Percentiles rank a stretch among this genome's conserved stretches.
phyloP scores from a whole-genome alignment of 2,797 vertebrate genomes.

The Scyliorhinus canicula region DNA sequence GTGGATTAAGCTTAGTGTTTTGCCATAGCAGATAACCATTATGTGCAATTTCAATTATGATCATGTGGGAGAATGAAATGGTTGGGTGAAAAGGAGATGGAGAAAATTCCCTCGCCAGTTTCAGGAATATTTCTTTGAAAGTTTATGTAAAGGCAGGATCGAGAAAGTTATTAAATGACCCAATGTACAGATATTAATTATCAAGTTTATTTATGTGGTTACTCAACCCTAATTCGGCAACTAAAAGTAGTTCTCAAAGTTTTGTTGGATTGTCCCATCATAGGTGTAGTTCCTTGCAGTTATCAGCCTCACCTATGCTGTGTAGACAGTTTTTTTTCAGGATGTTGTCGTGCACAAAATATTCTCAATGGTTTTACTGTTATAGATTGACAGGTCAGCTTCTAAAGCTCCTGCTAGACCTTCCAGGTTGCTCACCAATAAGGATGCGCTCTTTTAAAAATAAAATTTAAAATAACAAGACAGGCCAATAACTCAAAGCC shows the following conservation, averaged over 20 bases:
- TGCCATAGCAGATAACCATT: neutral
- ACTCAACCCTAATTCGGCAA: neutral
- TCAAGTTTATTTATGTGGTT: neutral
- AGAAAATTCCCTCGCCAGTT: neutral
- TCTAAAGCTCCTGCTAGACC: slow-evolving; percentile 89
- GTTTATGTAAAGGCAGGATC: neutral
- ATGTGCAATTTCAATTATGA: neutral
- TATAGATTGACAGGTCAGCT: slow-evolving; percentile 95
- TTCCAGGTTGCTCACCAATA: slow-evolving; percentile 94
- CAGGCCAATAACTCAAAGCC: neutral
- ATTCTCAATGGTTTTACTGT: slow-evolving; percentile 95
- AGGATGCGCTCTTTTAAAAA: slow-evolving; percentile 74
- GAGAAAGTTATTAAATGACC: neutral
- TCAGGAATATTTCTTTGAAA: neutral
- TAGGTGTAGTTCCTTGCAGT: too few species aligned
- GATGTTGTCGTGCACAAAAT: slow-evolving; percentile 61
- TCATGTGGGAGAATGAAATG: neutral
- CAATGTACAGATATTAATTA: neutral
- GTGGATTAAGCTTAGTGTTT: neutral
- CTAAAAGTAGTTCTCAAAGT: neutral
- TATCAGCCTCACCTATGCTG: too few species aligned
- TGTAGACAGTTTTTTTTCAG: too few species aligned
- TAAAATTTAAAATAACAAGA: neutral
- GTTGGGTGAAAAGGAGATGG: neutral
- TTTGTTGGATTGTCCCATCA: too few species aligned